A percentile compares a stretch with the other conserved stretches of the same genome.
Evolutionary conservation across 2,797 vertebrate genomes (phyloP).

Genomic region (Columba guinea): DNA sequence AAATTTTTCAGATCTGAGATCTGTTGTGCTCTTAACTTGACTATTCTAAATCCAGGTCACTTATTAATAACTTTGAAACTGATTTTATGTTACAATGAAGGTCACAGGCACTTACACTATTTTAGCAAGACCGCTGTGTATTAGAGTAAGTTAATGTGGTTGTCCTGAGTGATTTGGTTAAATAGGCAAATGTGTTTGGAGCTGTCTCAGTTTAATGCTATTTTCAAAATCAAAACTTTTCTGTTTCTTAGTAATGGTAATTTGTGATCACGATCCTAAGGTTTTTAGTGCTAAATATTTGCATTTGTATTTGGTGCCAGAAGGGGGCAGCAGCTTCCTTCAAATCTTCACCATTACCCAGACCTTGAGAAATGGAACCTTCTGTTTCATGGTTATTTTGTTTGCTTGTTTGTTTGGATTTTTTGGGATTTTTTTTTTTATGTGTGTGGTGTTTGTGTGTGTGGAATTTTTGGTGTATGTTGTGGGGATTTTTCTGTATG

Average conservation of each 20-base stretch:
- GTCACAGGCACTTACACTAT: rapidly evolving
- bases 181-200: background rate
- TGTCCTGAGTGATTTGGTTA: background rate
- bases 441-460: too few relatives aligned
- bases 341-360: background rate
- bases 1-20: background rate
- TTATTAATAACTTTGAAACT: background rate
- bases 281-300: background rate
- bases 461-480: too few relatives aligned
- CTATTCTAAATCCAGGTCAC: background rate
- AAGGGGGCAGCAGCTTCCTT: conserved; percentile 69
- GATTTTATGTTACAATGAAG: background rate
- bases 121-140: background rate
- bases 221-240: background rate
- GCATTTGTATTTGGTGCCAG: conserved; percentile 25
- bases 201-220: background rate
- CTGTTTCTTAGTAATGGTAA: background rate
- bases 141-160: background rate
- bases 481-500: too few relatives aligned
- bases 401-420: background rate
- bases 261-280: background rate
- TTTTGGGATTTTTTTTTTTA: too few relatives aligned
- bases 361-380: background rate
- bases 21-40: background rate
- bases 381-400: background rate